Percentiles rank a stretch among this genome's conserved stretches.
Evolutionary conservation across 2,888 invertebrate species (phyloP).

Genomic region (Lepas anatifera): DNA sequence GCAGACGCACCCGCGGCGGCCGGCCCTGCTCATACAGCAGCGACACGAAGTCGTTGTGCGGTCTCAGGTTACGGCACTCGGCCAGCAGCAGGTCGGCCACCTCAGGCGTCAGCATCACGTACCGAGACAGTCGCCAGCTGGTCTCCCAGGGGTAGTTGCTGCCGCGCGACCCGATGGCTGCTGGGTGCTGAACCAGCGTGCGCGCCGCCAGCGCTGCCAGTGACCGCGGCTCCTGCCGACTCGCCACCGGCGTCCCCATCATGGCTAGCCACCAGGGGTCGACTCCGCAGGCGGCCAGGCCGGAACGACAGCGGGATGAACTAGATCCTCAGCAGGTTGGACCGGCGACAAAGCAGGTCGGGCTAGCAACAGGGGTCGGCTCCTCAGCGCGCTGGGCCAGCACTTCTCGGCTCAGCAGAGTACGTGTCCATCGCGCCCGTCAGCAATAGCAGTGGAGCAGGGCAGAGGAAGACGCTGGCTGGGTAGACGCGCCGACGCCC

Average conservation of each 20-base stretch:
- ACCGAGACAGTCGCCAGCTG: neutral
- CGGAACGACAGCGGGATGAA: too few species aligned
- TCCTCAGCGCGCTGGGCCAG: too few species aligned
- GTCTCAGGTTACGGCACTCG: neutral
- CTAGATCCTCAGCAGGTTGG: too few species aligned
- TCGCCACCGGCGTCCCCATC: neutral
- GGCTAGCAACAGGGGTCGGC: too few species aligned
- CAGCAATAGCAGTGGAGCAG: too few species aligned
- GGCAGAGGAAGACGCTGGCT: too few species aligned
- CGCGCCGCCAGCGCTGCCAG: slow-evolving; percentile 1
- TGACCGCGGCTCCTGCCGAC: neutral
- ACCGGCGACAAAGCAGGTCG: too few species aligned
- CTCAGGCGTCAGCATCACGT: slow-evolving; percentile 9
- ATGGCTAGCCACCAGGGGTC: too few species aligned
- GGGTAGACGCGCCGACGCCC: too few species aligned
- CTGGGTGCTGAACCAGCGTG: neutral
- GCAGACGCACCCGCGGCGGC: neutral
- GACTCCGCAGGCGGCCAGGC: too few species aligned
- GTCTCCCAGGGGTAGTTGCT: neutral
- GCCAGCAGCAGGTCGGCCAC: slow-evolving; percentile 13
- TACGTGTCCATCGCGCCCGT: too few species aligned
- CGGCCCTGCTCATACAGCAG: neutral
- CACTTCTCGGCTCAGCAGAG: too few species aligned
- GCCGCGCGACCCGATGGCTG: neutral
- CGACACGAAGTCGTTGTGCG: neutral